These are phyloP conservation scores for Mormyrus iriodes DNA, from an alignment of 2,113 vertebrate genomes.

Conservation along the genomic window DNA sequence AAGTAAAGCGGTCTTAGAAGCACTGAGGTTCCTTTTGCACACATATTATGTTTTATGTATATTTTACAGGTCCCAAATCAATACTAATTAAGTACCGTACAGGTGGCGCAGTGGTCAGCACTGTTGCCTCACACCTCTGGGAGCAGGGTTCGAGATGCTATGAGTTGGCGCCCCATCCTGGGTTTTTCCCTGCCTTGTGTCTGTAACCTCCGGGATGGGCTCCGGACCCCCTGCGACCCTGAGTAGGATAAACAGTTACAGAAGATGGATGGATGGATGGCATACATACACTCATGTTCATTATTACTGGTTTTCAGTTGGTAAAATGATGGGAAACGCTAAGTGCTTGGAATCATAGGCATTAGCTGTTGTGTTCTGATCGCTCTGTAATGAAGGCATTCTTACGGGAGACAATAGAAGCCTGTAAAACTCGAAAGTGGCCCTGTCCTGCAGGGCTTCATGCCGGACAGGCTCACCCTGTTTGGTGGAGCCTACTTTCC, in stretches of 20 bases:
- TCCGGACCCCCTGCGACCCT: too few species aligned
- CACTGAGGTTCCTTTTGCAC: background rate
- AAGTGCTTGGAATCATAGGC: background rate
- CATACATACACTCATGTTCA: background rate
- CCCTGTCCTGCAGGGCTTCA: background rate
- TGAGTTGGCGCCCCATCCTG: background rate
- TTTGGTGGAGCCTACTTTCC: background rate
- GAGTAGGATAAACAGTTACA: background rate
- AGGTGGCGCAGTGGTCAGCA: background rate
- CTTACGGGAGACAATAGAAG: background rate
- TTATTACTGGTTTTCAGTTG: background rate
- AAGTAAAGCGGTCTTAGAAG: background rate
- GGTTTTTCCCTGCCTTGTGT: too few species aligned
- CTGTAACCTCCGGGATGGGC: background rate
- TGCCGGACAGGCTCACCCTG: background rate
- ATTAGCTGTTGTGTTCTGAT: background rate
- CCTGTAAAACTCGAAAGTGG: conserved; percentile 11
- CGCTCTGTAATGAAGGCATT: background rate
- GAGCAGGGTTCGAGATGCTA: background rate
- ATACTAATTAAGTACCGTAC: background rate
- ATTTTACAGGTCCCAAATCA: background rate
- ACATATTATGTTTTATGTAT: background rate
- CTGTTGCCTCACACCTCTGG: background rate
- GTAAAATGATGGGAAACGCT: background rate
- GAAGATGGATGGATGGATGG: background rate